Base-by-base conservation (phyloP, 53 echinoderm and acorn worm genomes). In the Patiria pectinifera region DNA sequence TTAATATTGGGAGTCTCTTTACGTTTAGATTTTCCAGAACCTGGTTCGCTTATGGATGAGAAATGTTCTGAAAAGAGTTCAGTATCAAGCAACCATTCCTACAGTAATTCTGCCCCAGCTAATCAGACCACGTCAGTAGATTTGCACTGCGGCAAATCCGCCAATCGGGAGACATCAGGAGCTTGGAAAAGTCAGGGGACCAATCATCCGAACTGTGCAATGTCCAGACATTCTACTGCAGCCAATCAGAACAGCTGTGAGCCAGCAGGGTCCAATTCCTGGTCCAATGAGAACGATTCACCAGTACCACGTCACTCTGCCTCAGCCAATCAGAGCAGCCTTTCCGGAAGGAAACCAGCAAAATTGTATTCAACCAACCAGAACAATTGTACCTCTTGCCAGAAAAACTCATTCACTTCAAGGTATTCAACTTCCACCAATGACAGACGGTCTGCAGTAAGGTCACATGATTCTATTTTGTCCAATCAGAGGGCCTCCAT, bases 1-100 rank as follows among this genome's bases (percentile, higher is more conserved):
- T 74, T n/a, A 23, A 74, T n/a, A 4, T 23, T n/a, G 22, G 21
- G 24, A 74, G 3, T 74, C 11, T 23, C 19, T 23, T 74, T n/a
- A 16, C 16, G 2, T 74, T 70, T 74, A 4, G 74, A 4, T 24
- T 74, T 74, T 23, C 24, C 46, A 45, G 45, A 46, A 14, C 15
- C 47, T 3, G 46, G 44, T 78, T 16, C 15, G 11, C 6, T 11
- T 2, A 45, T 11, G 24, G 46, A 46, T 78, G 79, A 45, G 45
- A 4, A 78, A 9, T 78, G 79, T 24, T 78, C 79, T 8, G 14
- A 9, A 45, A 85, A n/a, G 69, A 69, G 70, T 2, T 46, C 49
- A 13, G 74, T 71, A 86, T 86, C 86, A 86, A 53, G 49, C 86
- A 86, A 45, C 72, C 86, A 86, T 71, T 74, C 74, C 53, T 21